phyloP scores from a whole-genome alignment of 2,797 vertebrate species.

The Myiotriccus ornatus region DNA sequence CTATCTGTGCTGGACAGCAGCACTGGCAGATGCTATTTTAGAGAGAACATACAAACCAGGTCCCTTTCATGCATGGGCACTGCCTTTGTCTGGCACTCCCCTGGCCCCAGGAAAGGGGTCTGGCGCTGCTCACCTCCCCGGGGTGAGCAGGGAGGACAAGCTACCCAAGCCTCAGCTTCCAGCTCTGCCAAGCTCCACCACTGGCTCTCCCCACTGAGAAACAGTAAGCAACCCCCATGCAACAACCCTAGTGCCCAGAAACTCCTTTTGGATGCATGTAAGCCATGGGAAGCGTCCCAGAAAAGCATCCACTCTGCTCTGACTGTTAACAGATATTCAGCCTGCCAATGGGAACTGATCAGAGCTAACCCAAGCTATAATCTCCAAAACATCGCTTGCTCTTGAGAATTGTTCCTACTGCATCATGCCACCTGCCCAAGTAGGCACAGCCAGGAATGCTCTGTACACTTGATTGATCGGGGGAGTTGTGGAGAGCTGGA shows the following conservation, averaged over 20 bases:
- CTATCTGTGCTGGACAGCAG: neutral
- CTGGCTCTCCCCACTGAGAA: neutral
- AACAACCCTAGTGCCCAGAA: neutral
- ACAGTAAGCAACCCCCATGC: neutral
- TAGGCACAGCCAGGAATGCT: neutral
- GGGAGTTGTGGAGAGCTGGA: neutral
- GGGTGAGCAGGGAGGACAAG: rapidly evolving
- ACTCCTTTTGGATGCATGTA: neutral
- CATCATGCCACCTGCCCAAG: rapidly evolving
- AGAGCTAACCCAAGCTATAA: neutral
- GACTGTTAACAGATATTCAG: rapidly evolving
- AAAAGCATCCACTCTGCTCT: rapidly evolving
- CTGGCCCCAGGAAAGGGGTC: neutral
- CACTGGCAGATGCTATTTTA: neutral
- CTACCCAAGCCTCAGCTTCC: neutral
- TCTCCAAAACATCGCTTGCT: rapidly evolving
- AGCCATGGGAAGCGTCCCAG: neutral
- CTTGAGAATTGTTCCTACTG: neutral
- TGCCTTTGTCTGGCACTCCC: neutral
- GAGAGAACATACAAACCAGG: neutral
- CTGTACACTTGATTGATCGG: neutral
- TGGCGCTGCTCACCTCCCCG: neutral
- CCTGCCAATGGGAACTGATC: neutral
- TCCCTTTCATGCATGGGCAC: rapidly evolving
- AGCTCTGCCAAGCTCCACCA: neutral